Conservation (phyloP, 2,113 vertebrate species). For the Neoarius graeffei region DNA sequence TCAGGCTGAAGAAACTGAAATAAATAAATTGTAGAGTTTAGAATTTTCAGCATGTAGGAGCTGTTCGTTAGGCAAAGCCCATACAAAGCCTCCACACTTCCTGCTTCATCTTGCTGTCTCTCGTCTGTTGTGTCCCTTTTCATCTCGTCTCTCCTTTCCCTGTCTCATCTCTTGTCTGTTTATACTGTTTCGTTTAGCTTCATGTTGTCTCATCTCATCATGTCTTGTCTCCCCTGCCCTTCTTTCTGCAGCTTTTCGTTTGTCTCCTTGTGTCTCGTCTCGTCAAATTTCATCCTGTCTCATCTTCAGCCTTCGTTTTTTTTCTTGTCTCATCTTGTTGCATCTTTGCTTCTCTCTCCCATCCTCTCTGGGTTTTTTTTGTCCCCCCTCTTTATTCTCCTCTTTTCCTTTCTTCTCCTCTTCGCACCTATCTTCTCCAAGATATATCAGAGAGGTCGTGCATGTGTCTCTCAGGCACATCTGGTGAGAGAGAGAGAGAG, state of each 20-base stretch:
- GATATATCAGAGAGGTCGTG: slow-evolving; percentile 9
- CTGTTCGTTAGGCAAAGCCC: not conserved
- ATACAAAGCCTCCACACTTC: not conserved
- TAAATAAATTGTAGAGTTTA: not conserved
- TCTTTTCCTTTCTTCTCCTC: not conserved
- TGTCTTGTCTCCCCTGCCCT: not conserved
- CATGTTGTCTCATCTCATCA: not conserved
- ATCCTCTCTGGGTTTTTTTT: not conserved
- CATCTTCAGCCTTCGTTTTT: not conserved
- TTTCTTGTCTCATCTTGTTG: not conserved
- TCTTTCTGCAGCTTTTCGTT: not conserved
- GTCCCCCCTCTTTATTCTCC: not conserved
- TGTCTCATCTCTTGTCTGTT: not conserved
- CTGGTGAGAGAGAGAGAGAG: slow-evolving; percentile 23
- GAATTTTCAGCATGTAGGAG: not conserved
- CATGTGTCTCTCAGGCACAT: slow-evolving; percentile 38
- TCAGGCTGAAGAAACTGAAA: not conserved
- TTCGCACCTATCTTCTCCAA: not conserved
- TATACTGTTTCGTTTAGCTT: not conserved
- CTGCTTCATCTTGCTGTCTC: not conserved
- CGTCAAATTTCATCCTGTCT: not conserved
- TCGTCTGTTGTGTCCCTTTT: not conserved
- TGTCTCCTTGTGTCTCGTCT: not conserved
- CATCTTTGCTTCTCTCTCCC: not conserved
- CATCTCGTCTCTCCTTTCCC: not conserved